Conservation (phyloP, 2,888 invertebrate species). For the Pollenia labialis region DNA sequence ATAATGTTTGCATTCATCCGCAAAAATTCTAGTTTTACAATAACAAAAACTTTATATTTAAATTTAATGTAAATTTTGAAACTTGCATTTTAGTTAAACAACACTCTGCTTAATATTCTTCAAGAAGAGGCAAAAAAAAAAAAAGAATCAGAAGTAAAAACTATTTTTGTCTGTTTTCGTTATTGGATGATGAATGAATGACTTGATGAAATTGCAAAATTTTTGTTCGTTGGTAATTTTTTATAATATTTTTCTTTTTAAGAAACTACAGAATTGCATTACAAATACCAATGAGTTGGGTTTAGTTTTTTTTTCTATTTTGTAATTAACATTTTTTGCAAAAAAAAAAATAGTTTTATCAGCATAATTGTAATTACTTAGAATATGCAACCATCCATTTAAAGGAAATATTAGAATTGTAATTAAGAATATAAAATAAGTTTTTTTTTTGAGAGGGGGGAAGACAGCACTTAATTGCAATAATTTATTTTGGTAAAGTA, state of each 20-base stretch:
- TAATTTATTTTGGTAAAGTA: neutral
- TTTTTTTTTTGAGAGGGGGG: neutral
- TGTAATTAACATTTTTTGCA: neutral
- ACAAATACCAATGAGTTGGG: neutral
- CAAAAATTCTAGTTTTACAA: slow-evolving; percentile 52
- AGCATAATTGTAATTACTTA: slow-evolving; percentile 42
- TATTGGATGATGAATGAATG: slow-evolving; percentile 53
- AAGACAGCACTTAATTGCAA: neutral
- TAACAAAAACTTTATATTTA: slow-evolving; percentile 43
- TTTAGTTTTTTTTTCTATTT: neutral
- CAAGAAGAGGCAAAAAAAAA: neutral
- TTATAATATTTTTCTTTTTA: slow-evolving; percentile 8
- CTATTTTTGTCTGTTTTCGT: slow-evolving; percentile 6
- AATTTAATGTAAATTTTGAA: slow-evolving; percentile 68
- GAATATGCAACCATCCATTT: slow-evolving; percentile 39
- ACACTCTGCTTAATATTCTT: neutral
- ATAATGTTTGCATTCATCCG: slow-evolving; percentile 36
- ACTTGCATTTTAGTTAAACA: neutral
- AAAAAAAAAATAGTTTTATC: slow-evolving; percentile 28
- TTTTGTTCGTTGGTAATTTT: slow-evolving; percentile 45
- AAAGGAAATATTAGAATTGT: slow-evolving; percentile 68
- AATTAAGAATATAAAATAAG: slow-evolving; percentile 60
- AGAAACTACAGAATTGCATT: neutral
- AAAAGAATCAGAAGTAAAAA: slow-evolving; percentile 15
- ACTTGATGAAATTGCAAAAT: slow-evolving; percentile 68